Conservation (phyloP, 2,888 invertebrate genomes). For the Capitulum mitella region DNA sequence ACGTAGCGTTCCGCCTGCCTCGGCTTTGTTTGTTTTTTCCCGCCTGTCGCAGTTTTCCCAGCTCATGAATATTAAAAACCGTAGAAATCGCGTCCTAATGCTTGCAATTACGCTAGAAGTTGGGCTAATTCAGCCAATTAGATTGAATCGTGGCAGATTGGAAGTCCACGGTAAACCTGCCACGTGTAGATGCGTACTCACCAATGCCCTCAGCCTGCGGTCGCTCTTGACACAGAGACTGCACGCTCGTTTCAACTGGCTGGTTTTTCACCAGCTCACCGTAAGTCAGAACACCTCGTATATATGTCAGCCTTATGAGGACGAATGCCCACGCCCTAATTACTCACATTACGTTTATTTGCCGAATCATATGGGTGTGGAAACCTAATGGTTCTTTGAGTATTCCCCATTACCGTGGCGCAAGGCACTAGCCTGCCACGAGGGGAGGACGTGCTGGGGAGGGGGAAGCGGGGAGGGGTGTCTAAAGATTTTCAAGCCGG, state of each 20-base stretch:
- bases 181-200: too few species aligned
- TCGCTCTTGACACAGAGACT: too few species aligned
- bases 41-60: conserved; percentile 16
- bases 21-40: conserved; percentile 16
- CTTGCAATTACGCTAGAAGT: conserved; percentile 7
- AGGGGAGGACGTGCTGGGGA: neutral
- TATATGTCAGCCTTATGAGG: neutral
- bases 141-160: conserved; percentile 15
- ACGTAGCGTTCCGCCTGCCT: neutral
- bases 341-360: conserved; percentile 21
- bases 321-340: conserved; percentile 1
- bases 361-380: conserved; percentile 24
- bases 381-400: conserved; percentile 13
- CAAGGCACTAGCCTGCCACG: neutral
- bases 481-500: too few species aligned
- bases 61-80: conserved; percentile 25
- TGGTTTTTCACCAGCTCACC: neutral
- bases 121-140: conserved; percentile 23
- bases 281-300: neutral
- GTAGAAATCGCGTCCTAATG: conserved; percentile 21
- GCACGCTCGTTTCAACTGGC: too few species aligned
- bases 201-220: too few species aligned
- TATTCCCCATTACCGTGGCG: neutral
- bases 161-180: too few species aligned
- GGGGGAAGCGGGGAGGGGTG: too few species aligned